These are phyloP conservation scores for Diarsia mendica DNA, from an alignment of 2,888 invertebrate genomes.

Conservation along the genomic window DNA sequence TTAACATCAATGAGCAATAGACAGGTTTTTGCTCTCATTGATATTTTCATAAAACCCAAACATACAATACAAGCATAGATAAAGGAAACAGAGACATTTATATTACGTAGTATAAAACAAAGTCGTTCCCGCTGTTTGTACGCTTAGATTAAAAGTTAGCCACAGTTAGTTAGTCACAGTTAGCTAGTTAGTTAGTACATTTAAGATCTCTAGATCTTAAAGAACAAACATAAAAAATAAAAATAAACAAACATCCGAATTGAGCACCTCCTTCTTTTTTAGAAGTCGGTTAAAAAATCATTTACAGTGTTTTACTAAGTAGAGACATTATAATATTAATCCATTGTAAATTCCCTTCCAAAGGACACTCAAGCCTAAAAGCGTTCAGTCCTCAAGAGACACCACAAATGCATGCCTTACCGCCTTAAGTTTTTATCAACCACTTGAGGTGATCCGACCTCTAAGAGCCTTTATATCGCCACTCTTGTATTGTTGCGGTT, in stretches of 20 bases:
- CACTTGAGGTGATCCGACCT: constrained; percentile 24
- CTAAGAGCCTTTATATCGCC: constrained; percentile 32
- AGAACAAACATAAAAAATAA: too few species aligned
- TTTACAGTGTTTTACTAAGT: neutral
- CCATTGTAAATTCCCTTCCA: neutral
- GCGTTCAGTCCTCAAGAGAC: neutral
- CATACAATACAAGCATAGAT: neutral
- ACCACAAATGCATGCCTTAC: constrained; percentile 24
- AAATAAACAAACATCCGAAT: too few species aligned
- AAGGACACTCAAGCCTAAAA: constrained; percentile 8
- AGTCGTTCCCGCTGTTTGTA: too few species aligned
- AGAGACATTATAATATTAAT: neutral
- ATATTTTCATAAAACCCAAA: neutral
- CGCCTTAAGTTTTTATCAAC: constrained; percentile 27
- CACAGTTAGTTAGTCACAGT: too few species aligned
- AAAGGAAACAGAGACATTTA: neutral
- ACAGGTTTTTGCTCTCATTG: neutral
- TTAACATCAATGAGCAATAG: neutral
- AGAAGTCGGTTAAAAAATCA: too few species aligned
- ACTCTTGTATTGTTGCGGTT: constrained; percentile 24
- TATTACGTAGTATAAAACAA: too few species aligned
- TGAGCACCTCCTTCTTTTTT: too few species aligned
- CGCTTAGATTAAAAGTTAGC: too few species aligned
- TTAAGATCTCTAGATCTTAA: too few species aligned
- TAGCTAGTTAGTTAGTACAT: too few species aligned